phyloP scores from a whole-genome alignment of 64 coral and sea anemone genomes.

The Stichodactyla helianthus region DNA sequence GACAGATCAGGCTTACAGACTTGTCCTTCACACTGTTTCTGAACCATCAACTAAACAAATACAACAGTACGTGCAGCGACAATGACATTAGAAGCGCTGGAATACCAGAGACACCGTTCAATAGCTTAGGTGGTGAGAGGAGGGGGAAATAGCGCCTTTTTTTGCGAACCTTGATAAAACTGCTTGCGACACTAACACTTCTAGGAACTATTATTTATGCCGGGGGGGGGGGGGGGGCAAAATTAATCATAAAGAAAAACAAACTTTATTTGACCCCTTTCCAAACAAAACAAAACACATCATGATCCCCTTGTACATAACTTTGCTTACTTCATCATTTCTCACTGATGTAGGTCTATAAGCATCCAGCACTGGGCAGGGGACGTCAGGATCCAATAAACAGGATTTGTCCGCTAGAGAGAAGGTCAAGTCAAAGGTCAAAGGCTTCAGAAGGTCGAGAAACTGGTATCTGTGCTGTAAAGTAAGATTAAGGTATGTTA shows the following conservation, averaged over 20 bases:
- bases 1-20: conserved; percentile 45
- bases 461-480: conserved; percentile 25
- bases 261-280: no score
- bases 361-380: conserved; percentile 37
- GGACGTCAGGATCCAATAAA: not conserved
- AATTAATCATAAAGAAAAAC: no score
- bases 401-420: conserved; percentile 32
- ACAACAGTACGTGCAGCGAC: not conserved
- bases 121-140: no score
- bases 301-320: not conserved
- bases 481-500: not conserved
- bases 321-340: conserved; percentile 19
- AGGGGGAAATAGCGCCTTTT: no score
- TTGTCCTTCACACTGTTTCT: not conserved
- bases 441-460: conserved; percentile 23
- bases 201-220: no score
- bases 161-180: no score
- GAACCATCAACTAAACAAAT: not conserved
- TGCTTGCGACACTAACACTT: no score
- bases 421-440: conserved; percentile 45
- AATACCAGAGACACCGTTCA: no score
- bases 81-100: not conserved
- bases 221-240: no score
- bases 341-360: not conserved
- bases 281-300: no score